These are phyloP conservation scores for Orthonevra nobilis DNA, from an alignment of 2,888 invertebrate genomes.

Conservation along the genomic window DNA sequence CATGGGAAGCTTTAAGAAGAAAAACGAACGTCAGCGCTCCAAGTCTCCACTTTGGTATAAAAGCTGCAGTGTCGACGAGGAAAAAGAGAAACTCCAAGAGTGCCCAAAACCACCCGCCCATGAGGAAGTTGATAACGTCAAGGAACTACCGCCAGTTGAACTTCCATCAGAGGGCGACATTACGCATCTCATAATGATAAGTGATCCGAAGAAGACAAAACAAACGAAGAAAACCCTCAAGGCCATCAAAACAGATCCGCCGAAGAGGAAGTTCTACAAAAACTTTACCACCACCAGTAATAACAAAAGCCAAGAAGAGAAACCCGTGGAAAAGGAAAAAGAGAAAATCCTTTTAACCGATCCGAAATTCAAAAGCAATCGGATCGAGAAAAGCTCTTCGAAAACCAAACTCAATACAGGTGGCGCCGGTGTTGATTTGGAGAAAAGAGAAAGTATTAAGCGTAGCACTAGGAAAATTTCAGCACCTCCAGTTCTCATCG, in stretches of 20 bases:
- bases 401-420: slow-evolving; percentile 75
- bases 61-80: slow-evolving; percentile 64
- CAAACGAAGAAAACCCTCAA: slow-evolving; percentile 72
- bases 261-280: slow-evolving; percentile 66
- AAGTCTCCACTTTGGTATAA: slow-evolving; percentile 72
- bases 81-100: slow-evolving; percentile 17
- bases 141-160: neutral
- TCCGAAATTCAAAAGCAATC: slow-evolving; percentile 78
- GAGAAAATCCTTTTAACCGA: slow-evolving; percentile 77
- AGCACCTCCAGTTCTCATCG: slow-evolving; percentile 69
- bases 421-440: slow-evolving; percentile 70
- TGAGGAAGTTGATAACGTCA: neutral
- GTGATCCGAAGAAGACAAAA: slow-evolving; percentile 63
- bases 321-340: slow-evolving; percentile 72
- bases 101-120: neutral
- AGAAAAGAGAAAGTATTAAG: slow-evolving; percentile 74
- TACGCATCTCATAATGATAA: slow-evolving; percentile 20
- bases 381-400: slow-evolving; percentile 77
- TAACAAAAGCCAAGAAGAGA: slow-evolving; percentile 47
- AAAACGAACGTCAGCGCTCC: slow-evolving; percentile 70
- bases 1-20: slow-evolving; percentile 71
- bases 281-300: slow-evolving; percentile 67
- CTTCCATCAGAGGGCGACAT: neutral
- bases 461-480: slow-evolving; percentile 74
- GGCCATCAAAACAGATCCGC: slow-evolving; percentile 73